phyloP scores from a whole-genome alignment of 2,113 vertebrate species.

The Globicephala melas region DNA sequence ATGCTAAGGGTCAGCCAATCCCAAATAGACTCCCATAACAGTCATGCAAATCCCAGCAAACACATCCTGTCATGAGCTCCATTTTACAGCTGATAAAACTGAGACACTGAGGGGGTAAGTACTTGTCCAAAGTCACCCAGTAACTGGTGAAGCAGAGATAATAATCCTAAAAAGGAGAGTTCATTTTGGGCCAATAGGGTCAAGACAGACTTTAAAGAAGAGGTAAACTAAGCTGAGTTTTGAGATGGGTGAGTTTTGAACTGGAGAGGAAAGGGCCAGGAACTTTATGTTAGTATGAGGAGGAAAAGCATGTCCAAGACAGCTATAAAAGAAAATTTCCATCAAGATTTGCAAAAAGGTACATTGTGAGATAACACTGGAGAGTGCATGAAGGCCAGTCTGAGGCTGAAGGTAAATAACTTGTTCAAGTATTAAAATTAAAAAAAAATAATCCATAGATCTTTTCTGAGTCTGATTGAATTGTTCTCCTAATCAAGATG shows the following conservation, averaged over 20 bases:
- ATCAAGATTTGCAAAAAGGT: background rate
- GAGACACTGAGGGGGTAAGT: background rate
- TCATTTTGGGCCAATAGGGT: background rate
- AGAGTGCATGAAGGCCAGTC: background rate
- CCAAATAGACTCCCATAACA: background rate
- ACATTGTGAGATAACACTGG: background rate
- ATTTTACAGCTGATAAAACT: background rate
- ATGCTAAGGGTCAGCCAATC: background rate
- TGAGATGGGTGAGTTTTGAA: background rate
- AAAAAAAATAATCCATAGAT: background rate
- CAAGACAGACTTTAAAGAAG: conserved; percentile 3
- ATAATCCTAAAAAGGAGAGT: background rate
- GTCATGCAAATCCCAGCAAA: background rate
- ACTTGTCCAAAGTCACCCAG: background rate
- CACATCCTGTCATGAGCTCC: background rate
- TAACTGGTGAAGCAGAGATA: background rate
- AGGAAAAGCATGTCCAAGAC: background rate
- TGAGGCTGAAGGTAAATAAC: background rate
- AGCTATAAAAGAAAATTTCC: background rate
- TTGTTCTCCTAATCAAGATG: background rate
- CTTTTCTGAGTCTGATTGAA: background rate
- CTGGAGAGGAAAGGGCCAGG: background rate
- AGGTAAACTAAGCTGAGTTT: background rate
- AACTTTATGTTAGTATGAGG: background rate
- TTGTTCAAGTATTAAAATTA: background rate